A percentile compares a stretch with the other conserved stretches of the same genome.
Evolutionary conservation across 2,888 invertebrate genomes (phyloP).

Genomic region (Nycteola revayana): DNA sequence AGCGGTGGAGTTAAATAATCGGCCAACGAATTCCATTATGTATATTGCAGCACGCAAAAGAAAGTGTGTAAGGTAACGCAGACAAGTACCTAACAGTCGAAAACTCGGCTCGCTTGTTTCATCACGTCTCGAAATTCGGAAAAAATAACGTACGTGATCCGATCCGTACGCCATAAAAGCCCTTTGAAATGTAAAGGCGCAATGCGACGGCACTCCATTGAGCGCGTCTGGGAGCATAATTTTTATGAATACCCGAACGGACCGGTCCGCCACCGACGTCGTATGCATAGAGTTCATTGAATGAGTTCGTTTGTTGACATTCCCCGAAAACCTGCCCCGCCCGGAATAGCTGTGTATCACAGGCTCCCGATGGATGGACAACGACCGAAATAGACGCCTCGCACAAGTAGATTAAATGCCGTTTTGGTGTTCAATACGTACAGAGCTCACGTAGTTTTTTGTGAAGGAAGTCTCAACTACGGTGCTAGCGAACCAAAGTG

Average conservation of each 20-base stretch:
- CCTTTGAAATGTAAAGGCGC: constrained; percentile 41
- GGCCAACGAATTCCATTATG: constrained; percentile 42
- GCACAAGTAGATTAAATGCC: constrained; percentile 61
- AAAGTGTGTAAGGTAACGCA: constrained; percentile 27
- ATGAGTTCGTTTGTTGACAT: constrained; percentile 80
- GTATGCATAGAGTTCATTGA: constrained; percentile 75
- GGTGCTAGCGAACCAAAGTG: constrained; percentile 26
- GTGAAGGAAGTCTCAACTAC: constrained; percentile 43
- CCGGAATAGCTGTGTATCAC: constrained; percentile 68
- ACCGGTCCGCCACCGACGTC: constrained; percentile 72
- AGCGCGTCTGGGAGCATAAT: constrained; percentile 68
- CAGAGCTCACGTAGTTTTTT: constrained; percentile 50
- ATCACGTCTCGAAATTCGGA: constrained; percentile 50
- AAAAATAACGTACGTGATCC: constrained; percentile 56
- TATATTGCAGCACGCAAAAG: constrained; percentile 46
- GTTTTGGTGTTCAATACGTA: constrained; percentile 61
- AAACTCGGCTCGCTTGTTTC: constrained; percentile 43
- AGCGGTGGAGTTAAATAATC: constrained; percentile 54
- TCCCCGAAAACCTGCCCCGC: constrained; percentile 81
- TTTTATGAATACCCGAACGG: constrained; percentile 74
- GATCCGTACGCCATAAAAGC: constrained; percentile 49
- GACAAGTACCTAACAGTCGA: constrained; percentile 25
- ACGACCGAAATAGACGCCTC: constrained; percentile 71
- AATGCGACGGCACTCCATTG: constrained; percentile 57
- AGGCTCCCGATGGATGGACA: constrained; percentile 69